These are phyloP conservation scores for Collichthys lucidus DNA, from an alignment of 2,113 vertebrate genomes.

Conservation along the genomic window DNA sequence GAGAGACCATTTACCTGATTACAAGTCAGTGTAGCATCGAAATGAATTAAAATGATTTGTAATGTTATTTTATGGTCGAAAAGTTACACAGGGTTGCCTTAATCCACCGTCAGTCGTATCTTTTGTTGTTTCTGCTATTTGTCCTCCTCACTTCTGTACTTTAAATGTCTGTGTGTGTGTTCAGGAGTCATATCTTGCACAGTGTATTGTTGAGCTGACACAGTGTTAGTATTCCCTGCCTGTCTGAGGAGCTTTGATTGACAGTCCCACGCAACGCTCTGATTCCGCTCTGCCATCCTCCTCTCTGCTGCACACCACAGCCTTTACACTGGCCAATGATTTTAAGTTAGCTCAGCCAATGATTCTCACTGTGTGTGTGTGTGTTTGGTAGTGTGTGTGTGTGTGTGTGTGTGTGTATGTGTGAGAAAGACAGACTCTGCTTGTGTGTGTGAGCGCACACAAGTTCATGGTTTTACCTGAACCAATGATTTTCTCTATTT, in stretches of 20 bases:
- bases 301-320: slow-evolving; percentile 77
- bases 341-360: slow-evolving; percentile 69
- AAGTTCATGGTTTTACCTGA: slow-evolving; percentile 87
- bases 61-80: no score
- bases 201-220: slow-evolving; percentile 33
- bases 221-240: slow-evolving; percentile 70
- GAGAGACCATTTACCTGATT: no score
- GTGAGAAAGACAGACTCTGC: not conserved
- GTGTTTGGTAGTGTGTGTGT: slow-evolving; percentile 46
- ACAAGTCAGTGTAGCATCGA: no score
- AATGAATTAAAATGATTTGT: no score
- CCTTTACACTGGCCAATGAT: slow-evolving; percentile 75
- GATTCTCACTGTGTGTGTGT: slow-evolving; percentile 51
- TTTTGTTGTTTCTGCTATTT: slow-evolving; percentile 17
- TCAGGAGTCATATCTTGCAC: slow-evolving; percentile 17
- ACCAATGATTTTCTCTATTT: slow-evolving; percentile 98
- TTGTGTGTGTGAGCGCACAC: slow-evolving; percentile 33
- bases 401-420: slow-evolving; percentile 45
- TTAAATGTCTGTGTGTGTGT: slow-evolving; percentile 7
- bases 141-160: slow-evolving; percentile 2
- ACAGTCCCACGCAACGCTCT: slow-evolving; percentile 69
- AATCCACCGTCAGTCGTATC: slow-evolving; percentile 26
- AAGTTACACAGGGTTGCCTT: not conserved
- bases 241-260: slow-evolving; percentile 69
- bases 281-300: slow-evolving; percentile 74